Evolutionary conservation across 2,113 vertebrate species (phyloP).

Genomic region (Paradisaea rubra): DNA sequence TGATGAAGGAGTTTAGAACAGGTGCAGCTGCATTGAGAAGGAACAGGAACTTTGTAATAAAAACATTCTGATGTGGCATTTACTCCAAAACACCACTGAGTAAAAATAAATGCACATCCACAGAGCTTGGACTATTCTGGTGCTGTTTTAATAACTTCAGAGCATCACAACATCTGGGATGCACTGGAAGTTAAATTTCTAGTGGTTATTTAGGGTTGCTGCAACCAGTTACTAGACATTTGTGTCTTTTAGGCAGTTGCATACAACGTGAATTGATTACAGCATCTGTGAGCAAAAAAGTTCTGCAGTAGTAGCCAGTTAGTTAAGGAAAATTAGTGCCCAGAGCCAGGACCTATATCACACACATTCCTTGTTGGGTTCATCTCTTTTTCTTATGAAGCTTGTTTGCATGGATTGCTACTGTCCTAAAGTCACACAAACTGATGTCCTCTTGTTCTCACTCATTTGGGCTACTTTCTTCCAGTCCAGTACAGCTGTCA

Average conservation of each 20-base stretch:
- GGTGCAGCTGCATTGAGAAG: conserved; percentile 19
- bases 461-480: conserved; percentile 40
- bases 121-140: background rate
- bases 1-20: conserved; percentile 37
- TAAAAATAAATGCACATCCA: conserved; percentile 35
- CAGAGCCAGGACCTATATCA: background rate
- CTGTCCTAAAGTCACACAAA: conserved; percentile 13
- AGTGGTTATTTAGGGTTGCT: background rate
- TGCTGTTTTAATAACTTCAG: background rate
- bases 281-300: background rate
- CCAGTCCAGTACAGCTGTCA: conserved; percentile 45
- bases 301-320: background rate
- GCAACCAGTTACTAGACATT: background rate
- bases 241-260: background rate
- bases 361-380: background rate
- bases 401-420: background rate
- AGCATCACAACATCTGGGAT: background rate
- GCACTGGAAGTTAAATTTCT: background rate
- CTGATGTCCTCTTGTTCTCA: conserved; percentile 46
- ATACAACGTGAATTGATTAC: rapidly evolving
- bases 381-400: conserved; percentile 3
- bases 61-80: conserved; percentile 42
- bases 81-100: background rate
- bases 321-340: background rate
- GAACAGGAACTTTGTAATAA: conserved; percentile 51